phyloP scores from a whole-genome alignment of 1,140 invertebrate species.

The Eumaeus atala region DNA sequence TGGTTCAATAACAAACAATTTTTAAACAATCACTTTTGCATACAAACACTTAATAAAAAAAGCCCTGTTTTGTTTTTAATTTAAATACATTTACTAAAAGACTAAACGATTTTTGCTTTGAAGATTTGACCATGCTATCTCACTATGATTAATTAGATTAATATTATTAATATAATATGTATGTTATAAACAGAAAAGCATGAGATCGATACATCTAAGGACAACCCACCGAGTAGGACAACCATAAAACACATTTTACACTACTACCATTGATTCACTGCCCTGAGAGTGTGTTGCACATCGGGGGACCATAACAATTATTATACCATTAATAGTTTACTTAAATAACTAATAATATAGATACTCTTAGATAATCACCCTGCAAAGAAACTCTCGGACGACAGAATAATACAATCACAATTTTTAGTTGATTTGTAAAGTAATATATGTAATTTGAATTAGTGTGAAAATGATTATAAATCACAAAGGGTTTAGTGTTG shows the following conservation, averaged over 20 bases:
- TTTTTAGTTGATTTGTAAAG: no score
- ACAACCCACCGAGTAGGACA: constrained; percentile 32
- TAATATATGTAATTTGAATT: no score
- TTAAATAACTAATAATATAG: no score
- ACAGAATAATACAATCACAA: no score
- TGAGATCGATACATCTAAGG: constrained; percentile 38
- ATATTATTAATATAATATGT: constrained; percentile 26
- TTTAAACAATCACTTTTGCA: constrained; percentile 17
- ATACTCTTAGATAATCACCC: no score
- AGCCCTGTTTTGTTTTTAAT: constrained; percentile 12
- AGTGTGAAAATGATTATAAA: no score
- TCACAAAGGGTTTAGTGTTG: no score
- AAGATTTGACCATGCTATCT: constrained; percentile 24
- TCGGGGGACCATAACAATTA: no score
- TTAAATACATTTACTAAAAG: constrained; percentile 15
- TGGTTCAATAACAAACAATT: constrained; percentile 10
- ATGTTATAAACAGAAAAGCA: constrained; percentile 27
- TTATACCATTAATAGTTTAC: no score
- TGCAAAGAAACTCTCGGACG: no score
- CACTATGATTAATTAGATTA: constrained; percentile 24
- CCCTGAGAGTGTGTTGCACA: no score
- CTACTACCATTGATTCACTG: neutral
- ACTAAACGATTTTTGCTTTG: constrained; percentile 5
- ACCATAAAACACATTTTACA: constrained; percentile 19
- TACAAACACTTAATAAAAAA: constrained; percentile 11